Base-by-base conservation (phyloP, 2,797 vertebrate species). In the Eutrigla gurnardus region DNA sequence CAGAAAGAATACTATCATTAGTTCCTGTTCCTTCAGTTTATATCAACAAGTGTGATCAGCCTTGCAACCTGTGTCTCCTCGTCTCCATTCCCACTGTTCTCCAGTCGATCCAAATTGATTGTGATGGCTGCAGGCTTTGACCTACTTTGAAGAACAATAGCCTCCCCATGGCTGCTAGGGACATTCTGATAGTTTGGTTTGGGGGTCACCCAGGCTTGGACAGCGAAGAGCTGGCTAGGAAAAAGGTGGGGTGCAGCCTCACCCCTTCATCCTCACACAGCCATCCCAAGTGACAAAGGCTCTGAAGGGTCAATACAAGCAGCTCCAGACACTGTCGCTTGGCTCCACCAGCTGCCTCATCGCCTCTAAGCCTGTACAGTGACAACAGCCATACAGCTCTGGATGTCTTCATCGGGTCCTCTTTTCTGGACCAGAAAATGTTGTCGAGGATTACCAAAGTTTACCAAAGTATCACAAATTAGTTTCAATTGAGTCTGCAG, bases 101-200 rank as follows among this genome's bases (percentile, higher is more conserved):
- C 86, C 80, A 81, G 89, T 93, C 92, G 92, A 64, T 85, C 70
- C 82, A 93, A 93, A 94, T 92, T 88, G 82, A 89, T 89, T 91
- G 82, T 94, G 92, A 94, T 91, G 87, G 93, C 92, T 89, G 75
- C 76, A 42, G 84, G 86, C 86, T 89, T 93, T 96, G 91, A 91
- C 93, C 86, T 88, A 93, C 89, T 91, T 95, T 88, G 78, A 88
- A 67, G 84, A 95, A 96, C 95, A 97, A 96, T 95, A 92, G 92
- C 74, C 70, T 80, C 77, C 79, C 78, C 71, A 58, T 0, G 71
- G 75, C 69, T 85, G 76, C 78, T 80, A 69, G 67, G 81, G 80
- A 90, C 82, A 86, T 90, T 89, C 86, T 90, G 82, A 89, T 88
- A 91, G 89, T 91, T 91, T 78, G 78, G 78, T 86, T 89, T 88